These are phyloP conservation scores for Clarias platycephalus DNA, from an alignment of 2,797 vertebrate genomes.

Conservation along the genomic window DNA sequence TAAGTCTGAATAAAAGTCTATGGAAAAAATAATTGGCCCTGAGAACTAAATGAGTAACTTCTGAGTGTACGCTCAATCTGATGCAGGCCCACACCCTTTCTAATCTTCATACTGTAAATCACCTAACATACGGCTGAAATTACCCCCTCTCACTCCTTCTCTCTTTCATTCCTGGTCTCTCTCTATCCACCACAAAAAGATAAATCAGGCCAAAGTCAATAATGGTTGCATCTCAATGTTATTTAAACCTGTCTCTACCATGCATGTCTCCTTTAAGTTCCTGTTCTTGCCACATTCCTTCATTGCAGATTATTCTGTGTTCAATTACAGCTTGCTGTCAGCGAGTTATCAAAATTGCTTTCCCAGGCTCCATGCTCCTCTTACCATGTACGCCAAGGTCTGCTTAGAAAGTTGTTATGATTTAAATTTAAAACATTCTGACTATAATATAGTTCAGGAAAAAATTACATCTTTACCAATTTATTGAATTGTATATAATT, in stretches of 20 bases:
- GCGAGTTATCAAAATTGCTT: slow-evolving; percentile 52
- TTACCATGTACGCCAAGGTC: not conserved
- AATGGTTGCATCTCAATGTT: slow-evolving; percentile 32
- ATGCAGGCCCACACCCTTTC: slow-evolving; percentile 13
- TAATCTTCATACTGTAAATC: slow-evolving; percentile 18
- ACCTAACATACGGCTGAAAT: slow-evolving; percentile 16
- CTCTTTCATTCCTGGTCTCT: slow-evolving; percentile 21
- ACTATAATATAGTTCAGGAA: not conserved
- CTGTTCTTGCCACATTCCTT: slow-evolving; percentile 70
- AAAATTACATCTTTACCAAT: not conserved
- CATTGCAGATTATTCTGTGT: slow-evolving; percentile 67
- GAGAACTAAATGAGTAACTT: slow-evolving; percentile 31
- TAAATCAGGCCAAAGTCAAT: slow-evolving; percentile 8
- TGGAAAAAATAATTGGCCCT: slow-evolving; percentile 23
- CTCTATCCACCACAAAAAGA: slow-evolving; percentile 10
- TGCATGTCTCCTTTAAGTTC: slow-evolving; percentile 66
- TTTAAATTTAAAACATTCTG: not conserved
- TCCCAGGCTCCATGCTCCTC: not conserved
- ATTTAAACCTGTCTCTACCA: slow-evolving; percentile 55
- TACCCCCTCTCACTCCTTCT: slow-evolving; percentile 12
- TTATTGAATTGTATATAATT: not conserved
- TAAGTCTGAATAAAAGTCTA: slow-evolving; percentile 40
- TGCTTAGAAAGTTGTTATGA: not conserved
- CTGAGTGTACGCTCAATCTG: slow-evolving; percentile 22
- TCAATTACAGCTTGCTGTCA: slow-evolving; percentile 61